Base-by-base conservation (phyloP, 2,888 invertebrate genomes). In the Spilosoma lubricipeda region DNA sequence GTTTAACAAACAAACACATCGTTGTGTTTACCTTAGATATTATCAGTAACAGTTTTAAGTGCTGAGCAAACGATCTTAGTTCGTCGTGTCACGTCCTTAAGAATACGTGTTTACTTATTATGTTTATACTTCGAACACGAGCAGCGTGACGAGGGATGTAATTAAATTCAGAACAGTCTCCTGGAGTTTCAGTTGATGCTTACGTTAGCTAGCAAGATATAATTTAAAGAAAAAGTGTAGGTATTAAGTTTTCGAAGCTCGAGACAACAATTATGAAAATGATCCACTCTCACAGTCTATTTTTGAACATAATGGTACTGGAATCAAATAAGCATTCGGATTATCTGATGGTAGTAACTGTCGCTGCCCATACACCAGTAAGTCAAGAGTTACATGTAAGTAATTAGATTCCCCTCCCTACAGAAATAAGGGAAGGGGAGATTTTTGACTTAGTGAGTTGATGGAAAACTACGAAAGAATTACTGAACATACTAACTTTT, bases 81-180 rank as follows among this genome's bases (percentile, higher is more conserved):
- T 75, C 73, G 23, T 66, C 75, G 72, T 59, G 67, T 76, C 78
- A 77, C 76, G 80, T 84, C 63, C 68, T 78, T 65, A 65, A 73
- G 77, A 77, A 77, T 72, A 76, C 76, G 71, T 78, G 77, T 74
- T 80, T 80, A 80, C 80, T 77, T 70, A 69, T n/a, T 56, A 75
- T 73, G 73, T 73, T 74, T 39, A 70, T 74, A 71, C 52, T 77
- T 78, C 64, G 79, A 78, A 77, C 77, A 80, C 76, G 75, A 72
- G 45, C 66, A 67, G 66, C 71, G 68, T 71, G 73, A 70, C 67
- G 52, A 27, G 65, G 66, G 73, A 56, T 70, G 74, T 67, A 74
- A 80, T 83, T 80, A 83, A 76, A 70, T 77, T 67, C 15, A 64
- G n/a, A 77, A 74, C 67, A 42, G 39, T 65, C 64, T 65, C 64